phyloP scores from a whole-genome alignment of 2,888 invertebrate genomes.

The Leucophenga maculata region DNA sequence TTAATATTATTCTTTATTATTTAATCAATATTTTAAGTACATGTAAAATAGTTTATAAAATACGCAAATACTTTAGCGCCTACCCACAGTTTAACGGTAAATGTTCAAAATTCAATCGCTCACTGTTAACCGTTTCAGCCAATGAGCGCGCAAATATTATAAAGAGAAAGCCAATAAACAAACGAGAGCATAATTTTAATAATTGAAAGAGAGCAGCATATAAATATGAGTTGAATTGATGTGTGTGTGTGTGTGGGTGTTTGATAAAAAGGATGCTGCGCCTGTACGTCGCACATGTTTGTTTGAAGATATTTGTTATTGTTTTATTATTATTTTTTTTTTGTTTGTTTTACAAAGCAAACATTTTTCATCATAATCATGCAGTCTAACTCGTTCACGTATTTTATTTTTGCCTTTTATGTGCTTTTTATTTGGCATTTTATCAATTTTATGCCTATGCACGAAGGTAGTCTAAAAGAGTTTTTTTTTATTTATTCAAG shows the following conservation, averaged over 20 bases:
- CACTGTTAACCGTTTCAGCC: background rate
- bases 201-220: background rate
- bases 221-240: background rate
- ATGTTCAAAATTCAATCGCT: too few species aligned
- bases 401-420: too few species aligned
- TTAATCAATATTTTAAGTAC: too few species aligned
- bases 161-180: background rate
- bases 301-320: background rate
- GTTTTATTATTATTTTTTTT: background rate
- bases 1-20: too few species aligned
- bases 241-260: background rate
- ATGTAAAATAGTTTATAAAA: too few species aligned
- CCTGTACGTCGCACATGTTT: background rate
- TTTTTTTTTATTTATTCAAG: too few species aligned
- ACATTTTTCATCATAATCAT: conserved; percentile 18
- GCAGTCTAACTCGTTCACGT: background rate
- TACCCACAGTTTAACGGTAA: too few species aligned
- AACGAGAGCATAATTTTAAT: background rate
- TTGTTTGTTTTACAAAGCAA: conserved; percentile 1
- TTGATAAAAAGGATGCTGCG: background rate
- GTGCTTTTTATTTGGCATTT: too few species aligned
- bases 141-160: background rate
- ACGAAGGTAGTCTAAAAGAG: too few species aligned
- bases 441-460: too few species aligned
- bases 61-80: too few species aligned